Percentiles rank a stretch among this genome's conserved stretches.
phyloP scores from a whole-genome alignment of 2,888 invertebrate species.

The Limnephilus lunatus region DNA sequence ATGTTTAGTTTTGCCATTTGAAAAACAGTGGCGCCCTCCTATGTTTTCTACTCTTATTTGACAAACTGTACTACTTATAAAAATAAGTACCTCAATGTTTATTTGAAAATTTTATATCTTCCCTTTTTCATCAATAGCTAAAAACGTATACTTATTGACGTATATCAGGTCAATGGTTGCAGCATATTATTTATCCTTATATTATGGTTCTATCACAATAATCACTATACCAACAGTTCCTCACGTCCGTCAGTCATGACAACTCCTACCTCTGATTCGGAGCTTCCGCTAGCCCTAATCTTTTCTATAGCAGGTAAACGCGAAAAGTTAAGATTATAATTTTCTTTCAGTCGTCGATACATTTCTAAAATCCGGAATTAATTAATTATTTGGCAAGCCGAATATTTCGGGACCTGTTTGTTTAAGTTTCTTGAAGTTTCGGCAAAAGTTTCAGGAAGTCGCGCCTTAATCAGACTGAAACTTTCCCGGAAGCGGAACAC shows the following conservation, averaged over 20 bases:
- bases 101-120: too few relatives aligned
- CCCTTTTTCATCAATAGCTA: too few relatives aligned
- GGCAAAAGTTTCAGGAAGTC: not conserved
- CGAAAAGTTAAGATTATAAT: not conserved
- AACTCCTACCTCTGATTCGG: not conserved
- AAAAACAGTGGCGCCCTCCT: too few relatives aligned
- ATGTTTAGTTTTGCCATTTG: too few relatives aligned
- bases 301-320: not conserved
- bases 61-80: too few relatives aligned
- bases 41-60: too few relatives aligned
- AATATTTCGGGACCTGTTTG: not conserved
- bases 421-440: not conserved
- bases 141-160: too few relatives aligned
- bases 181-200: too few relatives aligned
- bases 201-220: too few relatives aligned
- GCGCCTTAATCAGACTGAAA: not conserved
- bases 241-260: not conserved
- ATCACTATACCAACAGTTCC: not conserved
- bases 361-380: not conserved
- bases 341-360: not conserved
- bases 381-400: not conserved
- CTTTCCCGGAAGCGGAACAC: not conserved
- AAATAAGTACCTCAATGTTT: too few relatives aligned
- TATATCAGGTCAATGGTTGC: too few relatives aligned
- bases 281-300: not conserved